Evolutionary conservation across 2,113 vertebrate species (phyloP).

Genomic region (Stigmatopora nigra): DNA sequence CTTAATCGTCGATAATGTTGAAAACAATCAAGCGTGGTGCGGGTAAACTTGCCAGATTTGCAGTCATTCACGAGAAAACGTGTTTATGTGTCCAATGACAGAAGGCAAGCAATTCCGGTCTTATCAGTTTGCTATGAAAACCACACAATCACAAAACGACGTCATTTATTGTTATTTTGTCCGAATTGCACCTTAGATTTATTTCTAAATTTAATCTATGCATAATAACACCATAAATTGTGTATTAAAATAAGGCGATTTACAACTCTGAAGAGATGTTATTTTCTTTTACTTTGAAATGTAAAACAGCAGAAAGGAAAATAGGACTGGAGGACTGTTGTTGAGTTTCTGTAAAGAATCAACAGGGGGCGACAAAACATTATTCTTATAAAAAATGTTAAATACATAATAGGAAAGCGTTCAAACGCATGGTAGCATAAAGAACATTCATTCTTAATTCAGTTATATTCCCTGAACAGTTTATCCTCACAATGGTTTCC

Average conservation of each 20-base stretch:
- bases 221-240: neutral
- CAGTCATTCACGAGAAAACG: conserved; percentile 46
- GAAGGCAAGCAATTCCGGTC: conserved; percentile 8
- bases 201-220: no score
- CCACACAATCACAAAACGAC: no score
- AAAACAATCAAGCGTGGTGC: neutral
- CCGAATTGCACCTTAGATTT: neutral
- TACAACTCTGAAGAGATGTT: neutral
- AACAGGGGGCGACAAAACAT: conserved; percentile 29
- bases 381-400: no score
- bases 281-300: conserved; percentile 12
- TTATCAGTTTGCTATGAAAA: conserved; percentile 29
- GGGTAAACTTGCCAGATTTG: conserved; percentile 1
- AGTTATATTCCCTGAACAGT: no score
- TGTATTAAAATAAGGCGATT: neutral
- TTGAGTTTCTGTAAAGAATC: neutral
- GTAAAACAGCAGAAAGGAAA: neutral
- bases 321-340: neutral
- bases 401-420: no score
- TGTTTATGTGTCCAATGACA: conserved; percentile 8
- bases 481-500: no score
- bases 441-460: no score
- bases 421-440: no score
- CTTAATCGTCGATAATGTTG: neutral
- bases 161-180: neutral